Percentiles rank a stretch among this genome's conserved stretches.
These are phyloP conservation scores for Melieria picta DNA, from an alignment of 2,888 invertebrate genomes.

Conservation along the genomic window DNA sequence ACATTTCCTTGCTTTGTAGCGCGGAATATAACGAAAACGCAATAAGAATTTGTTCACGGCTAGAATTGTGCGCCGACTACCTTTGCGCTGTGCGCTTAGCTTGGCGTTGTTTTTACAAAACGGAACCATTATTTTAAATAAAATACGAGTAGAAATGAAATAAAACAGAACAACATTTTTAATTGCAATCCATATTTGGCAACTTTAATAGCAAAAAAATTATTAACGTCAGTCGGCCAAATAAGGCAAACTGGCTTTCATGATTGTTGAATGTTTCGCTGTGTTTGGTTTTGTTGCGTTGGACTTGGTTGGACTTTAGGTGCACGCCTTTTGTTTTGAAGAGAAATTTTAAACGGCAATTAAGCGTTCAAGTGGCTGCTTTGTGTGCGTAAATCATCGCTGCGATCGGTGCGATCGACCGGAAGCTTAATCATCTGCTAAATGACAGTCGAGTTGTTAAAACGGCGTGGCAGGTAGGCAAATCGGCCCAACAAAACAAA, in stretches of 20 bases:
- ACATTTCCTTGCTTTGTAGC: no score
- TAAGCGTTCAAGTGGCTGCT: conserved; percentile 6
- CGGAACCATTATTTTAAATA: neutral
- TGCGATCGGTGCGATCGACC: conserved; percentile 15
- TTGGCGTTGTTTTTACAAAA: no score
- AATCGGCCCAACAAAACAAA: neutral
- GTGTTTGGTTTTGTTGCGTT: conserved; percentile 8
- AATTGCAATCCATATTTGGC: conserved; percentile 38
- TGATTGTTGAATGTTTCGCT: conserved; percentile 28
- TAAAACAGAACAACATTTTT: conserved; percentile 28
- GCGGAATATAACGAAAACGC: no score
- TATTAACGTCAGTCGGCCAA: conserved; percentile 49
- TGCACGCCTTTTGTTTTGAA: neutral
- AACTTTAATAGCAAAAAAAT: conserved; percentile 48
- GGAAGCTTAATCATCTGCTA: conserved; percentile 29
- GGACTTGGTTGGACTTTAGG: neutral
- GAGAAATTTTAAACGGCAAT: conserved; percentile 8
- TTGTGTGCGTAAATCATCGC: conserved; percentile 4
- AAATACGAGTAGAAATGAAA: conserved; percentile 6
- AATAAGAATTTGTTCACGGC: no score
- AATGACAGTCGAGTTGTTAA: neutral
- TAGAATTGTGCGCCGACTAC: no score
- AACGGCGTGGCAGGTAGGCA: no score
- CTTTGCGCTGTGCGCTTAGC: no score
- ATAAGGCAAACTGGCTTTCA: conserved; percentile 36